Evolutionary conservation across 2,797 vertebrate species (phyloP).

Genomic region (Ceryle rudis): DNA sequence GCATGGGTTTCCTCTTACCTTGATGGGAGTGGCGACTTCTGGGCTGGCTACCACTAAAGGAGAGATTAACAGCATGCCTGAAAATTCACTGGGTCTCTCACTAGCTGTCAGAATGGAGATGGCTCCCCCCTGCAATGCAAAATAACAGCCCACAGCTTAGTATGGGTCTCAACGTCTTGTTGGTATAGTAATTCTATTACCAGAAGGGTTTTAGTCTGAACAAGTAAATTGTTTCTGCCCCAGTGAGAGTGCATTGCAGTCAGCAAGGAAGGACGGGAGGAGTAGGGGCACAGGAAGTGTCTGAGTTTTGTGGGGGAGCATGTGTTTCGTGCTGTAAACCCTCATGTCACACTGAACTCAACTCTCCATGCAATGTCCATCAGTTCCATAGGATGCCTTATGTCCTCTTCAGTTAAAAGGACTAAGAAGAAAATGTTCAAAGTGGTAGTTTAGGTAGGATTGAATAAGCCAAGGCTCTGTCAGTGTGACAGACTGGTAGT

Average conservation of each 20-base stretch:
- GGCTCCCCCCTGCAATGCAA: conserved; percentile 88
- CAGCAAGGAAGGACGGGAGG: not conserved
- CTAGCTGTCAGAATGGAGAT: conserved; percentile 91
- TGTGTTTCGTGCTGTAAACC: not conserved
- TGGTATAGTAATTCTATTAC: not conserved
- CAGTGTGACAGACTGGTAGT: not conserved
- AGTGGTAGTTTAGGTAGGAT: not conserved
- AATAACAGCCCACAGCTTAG: conserved; percentile 37
- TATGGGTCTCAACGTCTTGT: not conserved
- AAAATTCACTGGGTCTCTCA: conserved; percentile 87
- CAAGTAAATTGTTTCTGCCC: not conserved
- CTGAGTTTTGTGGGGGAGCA: not conserved
- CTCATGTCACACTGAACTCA: not conserved
- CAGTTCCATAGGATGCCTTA: not conserved
- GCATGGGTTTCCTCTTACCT: conserved; percentile 80
- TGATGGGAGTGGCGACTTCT: conserved; percentile 92
- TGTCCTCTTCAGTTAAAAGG: not conserved
- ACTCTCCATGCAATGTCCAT: rapidly evolving
- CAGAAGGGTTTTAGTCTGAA: not conserved
- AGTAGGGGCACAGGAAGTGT: not conserved
- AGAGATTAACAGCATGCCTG: conserved; percentile 91
- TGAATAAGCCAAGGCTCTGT: not conserved
- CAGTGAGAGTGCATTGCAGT: not conserved
- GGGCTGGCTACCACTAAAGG: conserved; percentile 93
- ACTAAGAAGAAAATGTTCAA: not conserved